phyloP scores from a whole-genome alignment of 1,140 invertebrate genomes.

The Leptestheria dahalacensis region DNA sequence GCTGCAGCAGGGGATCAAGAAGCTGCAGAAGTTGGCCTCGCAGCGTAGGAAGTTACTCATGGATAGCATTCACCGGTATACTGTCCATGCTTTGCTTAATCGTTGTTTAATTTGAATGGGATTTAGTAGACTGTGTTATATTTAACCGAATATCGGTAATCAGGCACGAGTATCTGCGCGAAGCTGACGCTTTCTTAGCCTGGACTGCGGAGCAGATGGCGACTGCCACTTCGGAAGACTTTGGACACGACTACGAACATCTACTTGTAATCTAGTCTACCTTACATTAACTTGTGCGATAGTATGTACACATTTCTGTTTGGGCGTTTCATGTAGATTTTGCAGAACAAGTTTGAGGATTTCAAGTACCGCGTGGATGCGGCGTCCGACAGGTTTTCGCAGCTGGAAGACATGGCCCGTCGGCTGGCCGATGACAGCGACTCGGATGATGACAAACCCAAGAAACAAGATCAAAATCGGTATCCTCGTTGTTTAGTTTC shows the following conservation, averaged over 20 bases:
- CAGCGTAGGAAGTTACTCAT: slow-evolving; percentile 67
- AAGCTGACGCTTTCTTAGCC: slow-evolving; percentile 51
- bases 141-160: no score
- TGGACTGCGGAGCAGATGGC: slow-evolving; percentile 91
- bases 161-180: slow-evolving; percentile 80
- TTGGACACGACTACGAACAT: slow-evolving; percentile 94
- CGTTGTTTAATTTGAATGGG: no score
- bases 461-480: slow-evolving; percentile 72
- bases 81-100: no score
- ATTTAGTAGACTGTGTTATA: no score
- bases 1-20: slow-evolving; percentile 59
- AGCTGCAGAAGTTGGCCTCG: slow-evolving; percentile 62
- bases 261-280: slow-evolving; percentile 43
- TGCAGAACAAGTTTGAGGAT: slow-evolving; percentile 90
- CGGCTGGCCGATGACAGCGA: slow-evolving; percentile 76
- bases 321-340: slow-evolving; percentile 38
- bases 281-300: not conserved
- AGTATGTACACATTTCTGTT: no score
- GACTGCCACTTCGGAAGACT: slow-evolving; percentile 82
- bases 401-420: slow-evolving; percentile 79
- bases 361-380: slow-evolving; percentile 84
- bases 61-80: slow-evolving; percentile 63
- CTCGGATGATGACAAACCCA: slow-evolving; percentile 72
- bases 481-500: no score
- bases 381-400: slow-evolving; percentile 79